A percentile compares a stretch with the other conserved stretches of the same genome.
Conservation (phyloP, 35 echinoderm and acorn worm species). For the Stichopus chloronotus region DNA sequence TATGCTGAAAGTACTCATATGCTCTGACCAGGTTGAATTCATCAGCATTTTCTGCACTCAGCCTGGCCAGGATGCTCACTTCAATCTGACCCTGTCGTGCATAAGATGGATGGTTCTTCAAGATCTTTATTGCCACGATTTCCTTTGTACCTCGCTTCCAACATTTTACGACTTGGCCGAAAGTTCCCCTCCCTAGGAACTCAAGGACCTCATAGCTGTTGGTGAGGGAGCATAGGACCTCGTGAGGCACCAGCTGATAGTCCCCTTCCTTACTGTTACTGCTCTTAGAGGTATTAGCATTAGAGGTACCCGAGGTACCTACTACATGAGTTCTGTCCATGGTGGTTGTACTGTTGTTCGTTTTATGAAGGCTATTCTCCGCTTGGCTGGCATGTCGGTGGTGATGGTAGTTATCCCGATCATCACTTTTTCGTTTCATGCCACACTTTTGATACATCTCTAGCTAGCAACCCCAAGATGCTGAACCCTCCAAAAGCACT, state of each 20-base stretch:
- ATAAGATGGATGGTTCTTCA: conserved; percentile 98
- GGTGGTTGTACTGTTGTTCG: conserved; percentile 56
- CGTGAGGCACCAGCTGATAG: conserved; percentile 97
- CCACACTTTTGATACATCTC: conserved; percentile 99
- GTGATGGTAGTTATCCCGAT: conserved; percentile 82
- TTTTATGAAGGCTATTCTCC: conserved; percentile 59
- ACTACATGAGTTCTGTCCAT: conserved; percentile 64
- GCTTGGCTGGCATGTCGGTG: conserved; percentile 62
- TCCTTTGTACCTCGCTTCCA: conserved; percentile 99
- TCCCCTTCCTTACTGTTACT: conserved; percentile 88
- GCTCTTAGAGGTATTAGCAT: conserved; percentile 79
- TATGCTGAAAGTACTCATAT: conserved; percentile 99
- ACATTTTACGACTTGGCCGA: conserved; percentile 99
- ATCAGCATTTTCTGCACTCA: conserved; percentile 98
- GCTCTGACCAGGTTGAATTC: conserved; percentile 97
- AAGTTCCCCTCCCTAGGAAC: conserved; percentile 95
- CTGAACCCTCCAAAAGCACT: conserved; percentile 77
- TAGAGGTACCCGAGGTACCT: conserved; percentile 69
- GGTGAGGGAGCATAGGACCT: conserved; percentile 92
- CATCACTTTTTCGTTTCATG: conserved; percentile 96
- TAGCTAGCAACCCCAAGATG: conserved; percentile 75
- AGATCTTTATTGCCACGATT: conserved; percentile 98
- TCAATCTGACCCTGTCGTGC: conserved; percentile 98
- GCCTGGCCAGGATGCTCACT: conserved; percentile 85
- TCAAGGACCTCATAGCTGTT: conserved; percentile 99